Conservation (phyloP, 2,113 vertebrate species). For the Columbina picui region DNA sequence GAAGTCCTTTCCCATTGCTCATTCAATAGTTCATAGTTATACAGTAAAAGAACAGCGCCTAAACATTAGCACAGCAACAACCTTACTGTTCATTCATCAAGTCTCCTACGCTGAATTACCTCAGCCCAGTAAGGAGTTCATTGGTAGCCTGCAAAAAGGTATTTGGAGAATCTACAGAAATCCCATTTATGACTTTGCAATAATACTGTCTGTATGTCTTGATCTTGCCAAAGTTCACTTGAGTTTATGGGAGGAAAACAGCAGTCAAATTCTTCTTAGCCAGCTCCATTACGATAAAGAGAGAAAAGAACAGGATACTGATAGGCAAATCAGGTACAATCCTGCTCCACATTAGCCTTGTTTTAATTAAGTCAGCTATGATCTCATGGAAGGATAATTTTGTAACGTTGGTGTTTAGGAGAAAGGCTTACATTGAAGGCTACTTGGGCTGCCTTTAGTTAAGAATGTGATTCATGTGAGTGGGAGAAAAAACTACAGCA, state of each 20-base stretch:
- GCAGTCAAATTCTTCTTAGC: not conserved
- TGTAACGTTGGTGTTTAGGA: conserved; percentile 53
- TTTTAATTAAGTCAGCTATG: conserved; percentile 46
- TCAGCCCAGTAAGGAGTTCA: not conserved
- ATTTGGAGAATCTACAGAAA: conserved; percentile 40
- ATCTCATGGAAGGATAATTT: conserved; percentile 62
- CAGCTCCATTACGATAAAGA: not conserved
- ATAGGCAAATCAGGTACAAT: conserved; percentile 47
- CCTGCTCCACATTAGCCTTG: conserved; percentile 30
- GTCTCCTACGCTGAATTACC: not conserved
- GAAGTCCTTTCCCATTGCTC: not conserved
- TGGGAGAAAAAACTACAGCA: conserved; percentile 52
- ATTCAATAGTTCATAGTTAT: not conserved
- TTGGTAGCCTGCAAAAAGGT: not conserved
- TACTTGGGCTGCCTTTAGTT: not conserved
- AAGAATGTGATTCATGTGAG: conserved; percentile 65
- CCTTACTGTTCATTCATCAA: not conserved
- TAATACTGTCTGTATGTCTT: not conserved
- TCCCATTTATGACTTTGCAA: conserved; percentile 8
- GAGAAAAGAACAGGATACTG: not conserved
- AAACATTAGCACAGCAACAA: not conserved
- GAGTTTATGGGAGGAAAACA: conserved; percentile 24
- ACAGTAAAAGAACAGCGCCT: conserved; percentile 4
- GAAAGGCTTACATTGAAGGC: conserved; percentile 52
- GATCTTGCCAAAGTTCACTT: conserved; percentile 17